Evolutionary conservation across 1,140 invertebrate genomes (phyloP), one percentile per base, ranked within the genome.

Genomic region (Drosophila murphyi): DNA sequence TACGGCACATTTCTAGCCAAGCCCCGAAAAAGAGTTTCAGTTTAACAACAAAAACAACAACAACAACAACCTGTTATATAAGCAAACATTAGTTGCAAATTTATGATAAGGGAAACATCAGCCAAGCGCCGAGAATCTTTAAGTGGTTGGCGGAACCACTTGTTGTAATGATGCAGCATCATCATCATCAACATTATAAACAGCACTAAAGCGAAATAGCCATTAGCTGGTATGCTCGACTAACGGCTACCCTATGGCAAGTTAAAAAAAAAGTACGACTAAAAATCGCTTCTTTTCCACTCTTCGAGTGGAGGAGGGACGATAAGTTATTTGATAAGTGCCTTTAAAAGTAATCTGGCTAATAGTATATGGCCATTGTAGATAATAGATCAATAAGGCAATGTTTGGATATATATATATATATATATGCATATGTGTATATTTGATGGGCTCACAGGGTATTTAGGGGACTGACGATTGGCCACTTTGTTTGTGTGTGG

Each of bases 71-170:
- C 72, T 56, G 62, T 82, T 82, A 82, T 82, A 82, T 82, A 82
- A 82, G 64, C 61, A 0, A 51, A 60, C 70, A 82, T 82, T 82
- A 82, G 70, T 82, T 75, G 79, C 80, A 74, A 82, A 82, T 78
- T 82, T 82, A 70, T 78, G 63, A 78, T 74, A 69, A 81, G 20
- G 12, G n/a, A 61, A 62, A 52, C 31, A 5, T 32, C 8, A 20
- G 32, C 5, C n/a, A 52, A 47, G 12, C 57, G 72, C 51, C 59
- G 31, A 81, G 79, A 81, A 81, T 57, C 47, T 37, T 39, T 43
- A 54, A 57, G 37, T 50, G 29, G 20, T 47, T 78, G 79, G 68
- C 78, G 78, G 78, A 81, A 81, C 57, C 74, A 74, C 63, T 78
- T 74, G 32, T 20, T 65, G 20, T 50, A 78, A 81, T 69, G 68